These are phyloP conservation scores for Leptothorax acervorum DNA, from an alignment of 2,888 invertebrate species.

Conservation along the genomic window DNA sequence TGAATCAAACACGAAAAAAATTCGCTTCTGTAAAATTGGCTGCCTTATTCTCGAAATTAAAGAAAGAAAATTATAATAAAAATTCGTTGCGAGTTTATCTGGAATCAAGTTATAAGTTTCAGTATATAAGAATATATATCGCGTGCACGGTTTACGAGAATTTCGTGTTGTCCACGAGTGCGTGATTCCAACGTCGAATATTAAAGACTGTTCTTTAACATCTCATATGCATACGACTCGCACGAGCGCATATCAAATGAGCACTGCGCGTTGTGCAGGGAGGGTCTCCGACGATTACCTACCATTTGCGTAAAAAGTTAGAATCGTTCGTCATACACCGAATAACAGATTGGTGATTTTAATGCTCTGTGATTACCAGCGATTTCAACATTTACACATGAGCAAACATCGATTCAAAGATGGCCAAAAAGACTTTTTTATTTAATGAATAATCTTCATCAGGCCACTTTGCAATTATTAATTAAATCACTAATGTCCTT, in stretches of 20 bases:
- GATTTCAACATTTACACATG: not conserved
- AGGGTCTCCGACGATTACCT: not conserved
- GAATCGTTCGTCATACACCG: not conserved
- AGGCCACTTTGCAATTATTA: not conserved
- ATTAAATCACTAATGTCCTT: not conserved
- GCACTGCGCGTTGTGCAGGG: not conserved
- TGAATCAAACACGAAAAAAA: not conserved
- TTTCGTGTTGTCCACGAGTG: constrained; percentile 31
- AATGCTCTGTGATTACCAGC: not conserved
- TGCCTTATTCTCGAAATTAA: not conserved
- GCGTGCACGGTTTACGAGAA: not conserved
- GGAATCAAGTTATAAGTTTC: not conserved
- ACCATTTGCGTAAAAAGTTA: constrained; percentile 7
- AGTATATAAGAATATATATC: constrained; percentile 1
- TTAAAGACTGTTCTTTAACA: constrained; percentile 59
- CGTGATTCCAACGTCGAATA: constrained; percentile 45
- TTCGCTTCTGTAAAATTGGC: not conserved
- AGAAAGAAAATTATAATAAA: not conserved
- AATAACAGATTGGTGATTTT: not conserved
- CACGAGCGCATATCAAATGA: constrained; percentile 25
- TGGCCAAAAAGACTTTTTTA: not conserved
- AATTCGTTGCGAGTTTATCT: not conserved
- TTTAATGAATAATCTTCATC: not conserved
- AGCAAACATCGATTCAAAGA: not conserved
- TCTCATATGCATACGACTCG: constrained; percentile 51